These are phyloP conservation scores for Loripinus fragilis DNA, from an alignment of 2,888 invertebrate genomes.

Conservation along the genomic window DNA sequence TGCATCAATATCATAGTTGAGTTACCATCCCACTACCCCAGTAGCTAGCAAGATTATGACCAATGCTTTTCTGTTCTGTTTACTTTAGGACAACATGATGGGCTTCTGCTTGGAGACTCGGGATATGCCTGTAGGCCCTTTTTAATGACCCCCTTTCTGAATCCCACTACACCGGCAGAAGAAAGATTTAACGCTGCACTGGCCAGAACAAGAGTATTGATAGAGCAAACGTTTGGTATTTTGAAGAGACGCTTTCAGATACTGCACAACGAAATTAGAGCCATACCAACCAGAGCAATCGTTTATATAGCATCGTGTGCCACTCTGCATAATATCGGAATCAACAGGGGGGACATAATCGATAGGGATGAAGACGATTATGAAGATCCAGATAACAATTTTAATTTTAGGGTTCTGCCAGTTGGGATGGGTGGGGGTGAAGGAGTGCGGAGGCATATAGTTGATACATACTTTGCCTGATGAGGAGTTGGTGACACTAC, in stretches of 20 bases:
- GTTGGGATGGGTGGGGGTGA: too few species aligned
- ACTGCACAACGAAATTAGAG: conserved; percentile 12
- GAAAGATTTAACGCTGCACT: conserved; percentile 27
- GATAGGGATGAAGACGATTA: not conserved
- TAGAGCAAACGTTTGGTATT: conserved; percentile 44
- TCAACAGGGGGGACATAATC: conserved; percentile 8
- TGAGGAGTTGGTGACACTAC: too few species aligned
- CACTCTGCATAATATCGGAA: conserved; percentile 41
- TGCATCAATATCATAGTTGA: too few species aligned
- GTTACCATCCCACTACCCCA: too few species aligned
- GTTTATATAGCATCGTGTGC: conserved; percentile 12
- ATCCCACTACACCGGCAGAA: not conserved
- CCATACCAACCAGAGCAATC: conserved; percentile 17
- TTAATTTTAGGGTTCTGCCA: too few species aligned
- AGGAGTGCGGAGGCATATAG: too few species aligned
- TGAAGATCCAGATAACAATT: not conserved
- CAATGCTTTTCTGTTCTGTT: not conserved
- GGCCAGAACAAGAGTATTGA: conserved; percentile 23
- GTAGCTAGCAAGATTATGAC: too few species aligned
- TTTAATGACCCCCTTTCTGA: conserved; percentile 33
- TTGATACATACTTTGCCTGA: too few species aligned
- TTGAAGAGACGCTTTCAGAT: conserved; percentile 33
- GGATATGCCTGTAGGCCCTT: conserved; percentile 29
- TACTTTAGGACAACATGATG: conserved; percentile 22
- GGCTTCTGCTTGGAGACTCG: conserved; percentile 36